These are phyloP conservation scores for Cataglyphis cursor DNA, from an alignment of 2,888 invertebrate species.

Conservation along the genomic window DNA sequence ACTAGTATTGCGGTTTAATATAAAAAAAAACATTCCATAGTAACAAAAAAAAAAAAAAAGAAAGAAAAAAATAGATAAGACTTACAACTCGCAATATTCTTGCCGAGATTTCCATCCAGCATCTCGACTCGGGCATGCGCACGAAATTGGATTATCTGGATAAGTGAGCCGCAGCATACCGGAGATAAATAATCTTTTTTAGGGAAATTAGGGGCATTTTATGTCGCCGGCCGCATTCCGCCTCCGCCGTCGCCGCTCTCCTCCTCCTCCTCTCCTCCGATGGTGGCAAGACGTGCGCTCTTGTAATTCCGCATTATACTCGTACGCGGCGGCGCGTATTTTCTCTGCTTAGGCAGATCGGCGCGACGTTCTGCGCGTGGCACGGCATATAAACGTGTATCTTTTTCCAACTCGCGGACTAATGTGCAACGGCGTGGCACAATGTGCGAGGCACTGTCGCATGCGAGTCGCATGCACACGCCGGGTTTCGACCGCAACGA, in stretches of 20 bases:
- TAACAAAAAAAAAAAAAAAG: not conserved
- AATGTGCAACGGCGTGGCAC: constrained; percentile 21
- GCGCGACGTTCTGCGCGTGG: not conserved
- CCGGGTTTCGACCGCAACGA: constrained; percentile 69
- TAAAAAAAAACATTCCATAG: not conserved
- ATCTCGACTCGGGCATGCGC: constrained; percentile 35
- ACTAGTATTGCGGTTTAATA: not conserved
- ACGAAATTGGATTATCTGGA: constrained; percentile 51
- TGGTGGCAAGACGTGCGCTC: constrained; percentile 23
- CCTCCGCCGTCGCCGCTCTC: not conserved
- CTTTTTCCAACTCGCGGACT: constrained; percentile 27
- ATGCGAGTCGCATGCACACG: constrained; percentile 58
- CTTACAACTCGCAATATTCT: not conserved
- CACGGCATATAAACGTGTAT: constrained; percentile 28
- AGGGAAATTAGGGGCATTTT: constrained; percentile 52
- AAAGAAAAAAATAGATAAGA: not conserved
- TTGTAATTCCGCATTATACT: constrained; percentile 45
- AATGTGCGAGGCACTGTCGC: constrained; percentile 22
- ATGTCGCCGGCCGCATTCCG: constrained; percentile 47
- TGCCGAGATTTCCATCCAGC: constrained; percentile 23
- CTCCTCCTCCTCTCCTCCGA: not conserved
- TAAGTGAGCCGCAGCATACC: constrained; percentile 50
- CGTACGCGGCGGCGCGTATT: constrained; percentile 37
- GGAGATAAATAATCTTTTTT: constrained; percentile 53
- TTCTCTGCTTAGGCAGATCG: not conserved